Evolutionary conservation across 1,140 invertebrate species (phyloP).

Genomic region (Steinernema feltiae): DNA sequence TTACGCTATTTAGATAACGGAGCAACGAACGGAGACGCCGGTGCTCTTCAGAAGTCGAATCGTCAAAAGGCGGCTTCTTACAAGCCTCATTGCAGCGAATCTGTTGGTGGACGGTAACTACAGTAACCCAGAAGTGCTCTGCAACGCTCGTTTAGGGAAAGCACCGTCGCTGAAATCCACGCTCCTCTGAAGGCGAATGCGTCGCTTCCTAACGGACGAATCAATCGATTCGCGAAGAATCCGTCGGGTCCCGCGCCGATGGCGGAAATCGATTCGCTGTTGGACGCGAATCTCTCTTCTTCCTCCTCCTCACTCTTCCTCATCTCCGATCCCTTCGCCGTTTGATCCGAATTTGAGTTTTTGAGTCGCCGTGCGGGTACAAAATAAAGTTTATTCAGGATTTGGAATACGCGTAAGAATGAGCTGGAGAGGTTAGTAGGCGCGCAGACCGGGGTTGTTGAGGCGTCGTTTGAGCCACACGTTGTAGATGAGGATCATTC

Average conservation of each 20-base stretch:
- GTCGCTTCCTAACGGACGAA: not conserved
- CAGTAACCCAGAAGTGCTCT: not conserved
- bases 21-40: not conserved
- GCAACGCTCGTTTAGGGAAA: not conserved
- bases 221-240: not conserved
- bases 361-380: not conserved
- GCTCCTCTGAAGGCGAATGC: not conserved
- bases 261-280: not conserved
- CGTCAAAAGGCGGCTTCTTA: too few relatives aligned
- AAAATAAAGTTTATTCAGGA: not conserved
- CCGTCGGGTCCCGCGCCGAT: not conserved
- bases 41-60: not conserved
- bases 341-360: not conserved
- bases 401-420: not conserved
- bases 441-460: not conserved
- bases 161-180: not conserved
- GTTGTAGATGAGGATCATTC: not conserved
- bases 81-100: too few relatives aligned
- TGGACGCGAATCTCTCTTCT: constrained; percentile 2
- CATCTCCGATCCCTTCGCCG: constrained; percentile 3
- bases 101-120: too few relatives aligned
- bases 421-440: not conserved
- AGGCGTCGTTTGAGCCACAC: not conserved
- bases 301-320: constrained; percentile 2
- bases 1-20: too few relatives aligned